Conservation (phyloP, 1,140 invertebrate genomes). For the Saccostrea echinata region DNA sequence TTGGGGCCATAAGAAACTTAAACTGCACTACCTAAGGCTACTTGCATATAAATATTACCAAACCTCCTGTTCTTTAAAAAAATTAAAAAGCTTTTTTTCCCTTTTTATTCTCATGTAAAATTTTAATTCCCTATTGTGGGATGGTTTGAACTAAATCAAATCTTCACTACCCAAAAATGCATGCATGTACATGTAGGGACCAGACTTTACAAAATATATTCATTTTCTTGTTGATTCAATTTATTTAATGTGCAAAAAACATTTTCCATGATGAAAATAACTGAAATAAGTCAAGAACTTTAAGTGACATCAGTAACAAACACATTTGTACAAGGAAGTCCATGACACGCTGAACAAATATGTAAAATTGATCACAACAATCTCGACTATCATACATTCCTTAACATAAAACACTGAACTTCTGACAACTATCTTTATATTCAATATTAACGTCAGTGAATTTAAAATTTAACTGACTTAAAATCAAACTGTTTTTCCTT, state of each 20-base stretch:
- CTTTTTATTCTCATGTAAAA: too few relatives aligned
- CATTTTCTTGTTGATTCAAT: background rate
- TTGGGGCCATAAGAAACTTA: too few relatives aligned
- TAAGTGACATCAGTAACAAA: background rate
- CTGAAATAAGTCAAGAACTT: background rate
- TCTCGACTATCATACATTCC: background rate
- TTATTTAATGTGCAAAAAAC: slow-evolving; percentile 5
- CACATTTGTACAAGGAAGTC: background rate
- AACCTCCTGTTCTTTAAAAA: too few relatives aligned
- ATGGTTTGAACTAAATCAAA: background rate
- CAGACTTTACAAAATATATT: background rate
- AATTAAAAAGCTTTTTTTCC: too few relatives aligned
- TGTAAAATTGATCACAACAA: background rate
- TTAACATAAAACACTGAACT: background rate
- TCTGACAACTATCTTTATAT: background rate
- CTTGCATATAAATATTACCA: too few relatives aligned
- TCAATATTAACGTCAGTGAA: background rate
- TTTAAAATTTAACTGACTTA: background rate
- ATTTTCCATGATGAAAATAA: slow-evolving; percentile 18
- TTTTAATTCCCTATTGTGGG: too few relatives aligned
- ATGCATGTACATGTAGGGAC: background rate
- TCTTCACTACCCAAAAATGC: background rate
- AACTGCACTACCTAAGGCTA: too few relatives aligned
- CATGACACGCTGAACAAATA: background rate
- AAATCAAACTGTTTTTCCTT: background rate